Evolutionary conservation across 2,113 vertebrate species (phyloP).

Genomic region (Protobothrops flavoviridis): DNA sequence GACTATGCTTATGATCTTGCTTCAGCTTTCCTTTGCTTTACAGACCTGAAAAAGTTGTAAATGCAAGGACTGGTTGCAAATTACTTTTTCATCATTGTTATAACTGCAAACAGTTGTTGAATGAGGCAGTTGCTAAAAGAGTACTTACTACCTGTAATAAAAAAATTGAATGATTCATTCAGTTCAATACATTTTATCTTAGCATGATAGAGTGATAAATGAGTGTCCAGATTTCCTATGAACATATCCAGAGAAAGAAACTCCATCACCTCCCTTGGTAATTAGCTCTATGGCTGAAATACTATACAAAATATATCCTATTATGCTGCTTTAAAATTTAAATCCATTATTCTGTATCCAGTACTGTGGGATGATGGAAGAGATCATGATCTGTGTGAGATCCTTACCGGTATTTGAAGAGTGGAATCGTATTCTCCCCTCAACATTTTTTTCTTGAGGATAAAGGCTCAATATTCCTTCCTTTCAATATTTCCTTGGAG

Average conservation of each 20-base stretch:
- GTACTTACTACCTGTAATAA: too few species aligned
- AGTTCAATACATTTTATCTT: not conserved
- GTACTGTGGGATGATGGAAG: not conserved
- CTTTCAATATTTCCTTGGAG: not conserved
- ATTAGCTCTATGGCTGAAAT: not conserved
- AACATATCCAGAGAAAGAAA: not conserved
- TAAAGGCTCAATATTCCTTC: not conserved
- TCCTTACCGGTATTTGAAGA: not conserved
- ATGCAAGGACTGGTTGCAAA: not conserved
- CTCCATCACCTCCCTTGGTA: not conserved
- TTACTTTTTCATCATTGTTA: not conserved
- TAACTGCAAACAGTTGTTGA: not conserved
- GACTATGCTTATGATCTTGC: not conserved
- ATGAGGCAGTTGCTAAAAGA: not conserved
- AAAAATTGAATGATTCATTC: not conserved
- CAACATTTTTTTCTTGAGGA: not conserved
- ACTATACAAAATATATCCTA: not conserved
- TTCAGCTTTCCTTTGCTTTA: not conserved
- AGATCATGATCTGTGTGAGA: not conserved
- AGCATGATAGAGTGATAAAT: not conserved
- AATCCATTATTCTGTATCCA: not conserved
- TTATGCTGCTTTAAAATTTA: not conserved
- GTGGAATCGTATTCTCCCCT: not conserved
- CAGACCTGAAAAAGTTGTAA: not conserved
- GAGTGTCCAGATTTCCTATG: not conserved